phyloP scores from a whole-genome alignment of 2,113 vertebrate species.

The Thamnophis sirtalis region DNA sequence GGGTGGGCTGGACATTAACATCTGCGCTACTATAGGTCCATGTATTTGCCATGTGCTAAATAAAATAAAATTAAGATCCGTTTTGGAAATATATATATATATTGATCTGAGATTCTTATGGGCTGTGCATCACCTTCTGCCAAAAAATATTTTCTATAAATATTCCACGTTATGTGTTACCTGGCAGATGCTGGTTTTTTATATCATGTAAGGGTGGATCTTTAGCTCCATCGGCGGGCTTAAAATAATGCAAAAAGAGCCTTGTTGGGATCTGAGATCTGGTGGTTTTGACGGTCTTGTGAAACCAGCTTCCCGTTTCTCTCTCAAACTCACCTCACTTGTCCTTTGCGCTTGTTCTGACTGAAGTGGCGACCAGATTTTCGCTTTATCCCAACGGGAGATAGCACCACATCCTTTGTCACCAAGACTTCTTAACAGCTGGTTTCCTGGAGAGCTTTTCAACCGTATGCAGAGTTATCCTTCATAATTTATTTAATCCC shows the following conservation, averaged over 20 bases:
- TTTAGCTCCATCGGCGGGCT: background rate
- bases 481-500: background rate
- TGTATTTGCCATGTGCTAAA: too few relatives aligned
- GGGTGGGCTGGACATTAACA: too few relatives aligned
- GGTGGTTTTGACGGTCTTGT: background rate
- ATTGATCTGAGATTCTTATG: background rate
- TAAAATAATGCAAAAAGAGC: background rate
- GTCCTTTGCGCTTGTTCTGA: background rate
- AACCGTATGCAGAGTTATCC: background rate
- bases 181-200: background rate
- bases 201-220: background rate
- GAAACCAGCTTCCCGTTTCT: background rate
- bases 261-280: background rate
- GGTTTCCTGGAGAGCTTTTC: background rate
- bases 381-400: background rate
- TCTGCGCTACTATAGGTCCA: too few relatives aligned
- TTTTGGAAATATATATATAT: background rate
- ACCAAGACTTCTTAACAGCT: background rate
- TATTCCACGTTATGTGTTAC: background rate
- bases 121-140: background rate
- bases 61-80: too few relatives aligned
- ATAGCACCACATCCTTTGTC: background rate
- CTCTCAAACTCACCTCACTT: background rate
- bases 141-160: background rate
- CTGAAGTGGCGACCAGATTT: background rate